Percentiles rank a stretch among this genome's conserved stretches.
These are phyloP conservation scores for Heterodera schachtii DNA, from an alignment of 1,140 invertebrate genomes.

Conservation along the genomic window DNA sequence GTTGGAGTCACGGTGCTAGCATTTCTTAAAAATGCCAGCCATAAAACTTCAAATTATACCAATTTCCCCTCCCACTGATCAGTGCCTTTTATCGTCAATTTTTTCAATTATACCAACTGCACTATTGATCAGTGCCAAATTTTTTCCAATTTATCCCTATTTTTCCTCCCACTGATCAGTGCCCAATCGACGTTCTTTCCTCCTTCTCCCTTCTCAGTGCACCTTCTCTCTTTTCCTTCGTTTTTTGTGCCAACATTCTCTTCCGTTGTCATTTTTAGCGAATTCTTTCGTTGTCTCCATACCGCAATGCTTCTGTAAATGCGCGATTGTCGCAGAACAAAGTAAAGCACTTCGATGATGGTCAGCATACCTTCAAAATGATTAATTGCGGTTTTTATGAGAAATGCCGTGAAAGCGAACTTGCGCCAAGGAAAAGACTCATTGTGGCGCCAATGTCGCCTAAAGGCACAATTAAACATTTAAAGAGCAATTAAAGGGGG, in stretches of 20 bases:
- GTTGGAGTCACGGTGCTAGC: too few relatives aligned
- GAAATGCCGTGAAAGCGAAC: slow-evolving; percentile 13
- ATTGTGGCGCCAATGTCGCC: slow-evolving; percentile 63
- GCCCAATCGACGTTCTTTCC: too few relatives aligned
- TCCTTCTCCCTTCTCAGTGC: too few relatives aligned
- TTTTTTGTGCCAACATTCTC: not conserved
- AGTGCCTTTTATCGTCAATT: too few relatives aligned
- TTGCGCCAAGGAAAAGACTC: slow-evolving; percentile 60
- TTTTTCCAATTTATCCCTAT: too few relatives aligned
- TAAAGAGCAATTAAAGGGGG: slow-evolving; percentile 6
- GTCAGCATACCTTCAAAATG: slow-evolving; percentile 54
- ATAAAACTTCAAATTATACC: too few relatives aligned
- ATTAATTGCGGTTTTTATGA: not conserved
- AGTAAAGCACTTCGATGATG: slow-evolving; percentile 62
- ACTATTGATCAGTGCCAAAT: too few relatives aligned
- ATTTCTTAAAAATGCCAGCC: too few relatives aligned
- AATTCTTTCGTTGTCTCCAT: slow-evolving; percentile 16
- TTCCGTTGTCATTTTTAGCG: not conserved
- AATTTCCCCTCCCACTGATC: too few relatives aligned
- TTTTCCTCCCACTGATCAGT: too few relatives aligned
- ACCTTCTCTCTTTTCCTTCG: too few relatives aligned
- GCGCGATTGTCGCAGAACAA: slow-evolving; percentile 43
- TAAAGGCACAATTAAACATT: slow-evolving; percentile 34
- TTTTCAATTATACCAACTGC: too few relatives aligned
- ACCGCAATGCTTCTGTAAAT: slow-evolving; percentile 24